Percentiles rank a stretch among this genome's conserved stretches.
Evolutionary conservation across 2,113 vertebrate genomes (phyloP).

Genomic region (Rattus norvegicus): GRCr8 NC_086031.1:100340001-100340500

Average conservation of each 20-base stretch:
- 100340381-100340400: neutral
- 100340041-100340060: neutral
- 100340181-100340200: neutral
- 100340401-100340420: neutral
- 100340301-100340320: neutral
- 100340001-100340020: neutral
- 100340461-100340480: neutral
- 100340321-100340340: neutral
- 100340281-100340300: neutral
- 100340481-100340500: neutral
- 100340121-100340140: neutral
- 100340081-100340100: neutral
- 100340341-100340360: neutral
- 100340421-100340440: neutral
- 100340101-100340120: neutral
- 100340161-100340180: fast-evolving
- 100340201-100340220: neutral
- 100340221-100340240: neutral
- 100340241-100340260: too few relatives aligned
- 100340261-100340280: fast-evolving
- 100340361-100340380: too few relatives aligned
- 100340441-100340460: neutral
- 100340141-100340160: neutral
- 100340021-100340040: neutral
- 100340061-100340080: neutral